These are phyloP conservation scores for Falco berigora DNA, from an alignment of 2,797 vertebrate species.

Conservation along the genomic window DNA sequence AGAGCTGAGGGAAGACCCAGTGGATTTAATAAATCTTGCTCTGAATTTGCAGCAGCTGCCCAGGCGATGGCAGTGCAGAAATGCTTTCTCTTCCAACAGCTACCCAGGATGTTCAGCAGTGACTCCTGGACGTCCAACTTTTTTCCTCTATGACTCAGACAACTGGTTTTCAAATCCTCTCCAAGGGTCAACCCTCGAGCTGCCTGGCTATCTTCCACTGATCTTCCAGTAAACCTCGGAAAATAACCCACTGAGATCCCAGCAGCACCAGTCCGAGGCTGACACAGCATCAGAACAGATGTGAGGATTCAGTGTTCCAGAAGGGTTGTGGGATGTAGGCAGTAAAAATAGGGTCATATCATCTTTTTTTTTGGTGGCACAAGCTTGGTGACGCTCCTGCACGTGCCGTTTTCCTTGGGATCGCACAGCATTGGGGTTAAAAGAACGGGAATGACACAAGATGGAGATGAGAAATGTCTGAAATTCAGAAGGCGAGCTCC, in stretches of 20 bases:
- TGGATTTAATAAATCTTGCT: not conserved
- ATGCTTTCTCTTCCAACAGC: not conserved
- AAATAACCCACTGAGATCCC: not conserved
- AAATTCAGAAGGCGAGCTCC: not conserved
- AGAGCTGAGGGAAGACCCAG: not conserved
- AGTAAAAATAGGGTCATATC: not conserved
- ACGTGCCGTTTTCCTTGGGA: not conserved
- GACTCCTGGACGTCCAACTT: not conserved
- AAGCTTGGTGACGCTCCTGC: rapidly evolving
- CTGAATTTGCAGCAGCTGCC: not conserved
- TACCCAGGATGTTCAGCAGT: not conserved
- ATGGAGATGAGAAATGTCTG: not conserved
- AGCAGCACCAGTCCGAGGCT: not conserved
- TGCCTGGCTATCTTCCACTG: not conserved
- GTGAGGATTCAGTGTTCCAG: too few relatives aligned
- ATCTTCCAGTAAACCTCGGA: not conserved
- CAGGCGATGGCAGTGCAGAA: not conserved
- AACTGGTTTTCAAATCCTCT: not conserved
- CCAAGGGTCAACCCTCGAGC: not conserved
- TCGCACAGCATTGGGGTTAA: not conserved
- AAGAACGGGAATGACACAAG: not conserved
- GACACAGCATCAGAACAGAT: not conserved
- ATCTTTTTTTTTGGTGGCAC: not conserved
- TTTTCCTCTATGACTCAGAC: too few relatives aligned
- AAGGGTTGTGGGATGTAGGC: too few relatives aligned